Percentiles rank a stretch among this genome's conserved stretches.
Conservation (phyloP, 2,888 invertebrate species). For the Corythucha ciliata region DNA sequence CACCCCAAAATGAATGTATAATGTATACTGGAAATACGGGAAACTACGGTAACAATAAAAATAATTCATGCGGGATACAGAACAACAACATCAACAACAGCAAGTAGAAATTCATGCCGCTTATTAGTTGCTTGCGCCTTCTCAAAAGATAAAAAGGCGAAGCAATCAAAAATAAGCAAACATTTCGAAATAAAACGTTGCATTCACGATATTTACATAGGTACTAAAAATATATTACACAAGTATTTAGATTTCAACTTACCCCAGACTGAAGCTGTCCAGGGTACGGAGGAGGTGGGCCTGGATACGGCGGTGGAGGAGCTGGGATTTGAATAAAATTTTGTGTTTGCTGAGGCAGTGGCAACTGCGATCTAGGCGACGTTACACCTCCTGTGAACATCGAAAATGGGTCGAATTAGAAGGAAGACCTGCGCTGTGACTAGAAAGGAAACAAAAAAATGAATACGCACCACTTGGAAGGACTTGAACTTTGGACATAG, state of each 20-base stretch:
- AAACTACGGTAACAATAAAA: no score
- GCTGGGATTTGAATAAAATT: constrained; percentile 29
- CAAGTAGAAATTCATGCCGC: no score
- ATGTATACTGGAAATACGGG: no score
- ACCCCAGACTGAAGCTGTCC: constrained; percentile 42
- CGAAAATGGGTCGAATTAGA: background rate
- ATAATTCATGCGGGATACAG: background rate
- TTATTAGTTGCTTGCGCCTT: no score
- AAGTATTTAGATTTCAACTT: constrained; percentile 9
- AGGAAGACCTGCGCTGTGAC: background rate
- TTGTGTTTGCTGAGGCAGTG: constrained; percentile 21
- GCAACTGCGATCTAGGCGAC: constrained; percentile 24
- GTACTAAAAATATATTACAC: constrained; percentile 4
- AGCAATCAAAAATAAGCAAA: background rate
- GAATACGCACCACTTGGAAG: constrained; percentile 17
- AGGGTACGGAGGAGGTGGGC: constrained; percentile 60
- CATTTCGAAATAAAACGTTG: background rate
- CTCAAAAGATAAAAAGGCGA: background rate
- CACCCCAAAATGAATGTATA: no score
- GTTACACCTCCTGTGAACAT: constrained; percentile 9
- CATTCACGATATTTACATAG: background rate
- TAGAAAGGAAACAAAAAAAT: no score
- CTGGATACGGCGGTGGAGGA: constrained; percentile 64
- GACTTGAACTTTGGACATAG: constrained; percentile 26
- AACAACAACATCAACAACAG: background rate